These are phyloP conservation scores for Callipepla squamata DNA, from an alignment of 2,113 vertebrate genomes.

Conservation along the genomic window DNA sequence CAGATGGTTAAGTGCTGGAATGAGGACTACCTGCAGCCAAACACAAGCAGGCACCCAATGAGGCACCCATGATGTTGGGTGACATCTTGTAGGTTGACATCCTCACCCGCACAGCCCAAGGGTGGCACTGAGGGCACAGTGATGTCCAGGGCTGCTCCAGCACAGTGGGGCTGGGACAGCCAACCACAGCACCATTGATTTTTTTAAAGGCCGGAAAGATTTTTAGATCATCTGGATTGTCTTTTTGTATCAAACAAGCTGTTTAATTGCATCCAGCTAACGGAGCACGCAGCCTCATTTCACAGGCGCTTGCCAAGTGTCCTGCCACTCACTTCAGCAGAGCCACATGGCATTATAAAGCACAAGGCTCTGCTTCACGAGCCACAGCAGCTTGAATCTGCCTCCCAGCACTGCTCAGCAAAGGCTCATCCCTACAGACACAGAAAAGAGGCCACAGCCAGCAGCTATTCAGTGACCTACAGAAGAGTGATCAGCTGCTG, in stretches of 20 bases:
- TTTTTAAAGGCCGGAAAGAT: background rate
- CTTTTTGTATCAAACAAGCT: background rate
- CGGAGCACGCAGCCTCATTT: background rate
- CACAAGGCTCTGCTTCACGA: background rate
- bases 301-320: background rate
- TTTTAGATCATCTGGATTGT: background rate
- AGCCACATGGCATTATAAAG: background rate
- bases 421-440: background rate
- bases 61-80: fast-evolving
- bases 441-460: background rate
- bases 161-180: background rate
- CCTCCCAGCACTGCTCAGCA: background rate
- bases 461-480: background rate
- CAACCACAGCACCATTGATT: background rate
- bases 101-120: background rate
- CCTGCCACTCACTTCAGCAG: background rate
- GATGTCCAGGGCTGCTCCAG: background rate
- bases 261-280: background rate
- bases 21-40: background rate
- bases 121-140: background rate
- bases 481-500: background rate
- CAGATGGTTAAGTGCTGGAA: fast-evolving
- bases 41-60: background rate
- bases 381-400: background rate
- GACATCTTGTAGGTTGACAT: background rate